Evolutionary conservation across 1,140 invertebrate species (phyloP), one percentile per base, ranked within the genome.

Genomic region (Drosophila nigrodunni): DNA sequence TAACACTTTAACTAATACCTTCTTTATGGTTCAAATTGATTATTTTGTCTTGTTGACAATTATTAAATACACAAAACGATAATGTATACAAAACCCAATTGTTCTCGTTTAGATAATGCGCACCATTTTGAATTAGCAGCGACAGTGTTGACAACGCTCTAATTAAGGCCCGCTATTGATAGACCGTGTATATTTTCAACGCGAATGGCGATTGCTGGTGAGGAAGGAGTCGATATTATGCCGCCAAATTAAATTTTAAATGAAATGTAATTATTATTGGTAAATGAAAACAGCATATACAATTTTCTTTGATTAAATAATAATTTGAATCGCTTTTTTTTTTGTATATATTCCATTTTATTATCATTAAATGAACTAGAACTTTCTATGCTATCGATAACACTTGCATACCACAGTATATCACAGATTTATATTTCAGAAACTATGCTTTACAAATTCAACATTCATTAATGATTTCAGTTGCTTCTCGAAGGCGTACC

Each of bases 71-170:
- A 15, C 18, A 39, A 71, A 35, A 2, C 39, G 58, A 46, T 35
- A 7, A 13, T 74, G 64, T 74, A 68, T 25, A 74, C 65, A 68
- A 74, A 13, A 43, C 34, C 66, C 72, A 62, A 64, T 64, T 70
- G 57, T 70, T 25, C 25, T 30, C 25, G 43, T 4, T 8, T 61
- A 74, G 11, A 43, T n/a, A 35, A 62, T 57, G 44, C 52, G 58
- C 66, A 50, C 67, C 72, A 74, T 74, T 74, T 74, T 74, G 50
- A 74, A 74, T 37, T 54, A 39, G 18, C 10, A 15, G 13, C 7
- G 6, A 6, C 3, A 61, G 65, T 73, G 70, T 15, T 74, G 57
- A 7, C 34, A 57, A 61, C 46, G 46, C 7, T 39, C 4, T 0
- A 3, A 10, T 43, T 3, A 21, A 21, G 18, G 2, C 18, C 18